Conservation (phyloP, 2,888 invertebrate species). For the Aphodius granarius region DNA sequence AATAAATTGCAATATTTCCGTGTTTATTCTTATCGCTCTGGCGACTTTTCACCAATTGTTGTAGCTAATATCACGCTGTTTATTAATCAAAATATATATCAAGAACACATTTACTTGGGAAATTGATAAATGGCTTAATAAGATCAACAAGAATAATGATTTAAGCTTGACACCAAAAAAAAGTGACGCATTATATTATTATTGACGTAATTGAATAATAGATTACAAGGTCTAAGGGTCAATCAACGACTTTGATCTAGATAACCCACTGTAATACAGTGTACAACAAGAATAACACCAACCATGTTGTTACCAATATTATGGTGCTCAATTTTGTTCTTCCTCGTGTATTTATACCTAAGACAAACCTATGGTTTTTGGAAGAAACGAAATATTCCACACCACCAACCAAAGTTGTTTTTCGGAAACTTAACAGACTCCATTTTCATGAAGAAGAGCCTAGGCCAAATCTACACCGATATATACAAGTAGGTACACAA, state of each 20-base stretch:
- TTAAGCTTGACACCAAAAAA: no score
- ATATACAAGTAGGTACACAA: conserved; percentile 42
- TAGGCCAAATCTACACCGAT: conserved; percentile 38
- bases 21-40: neutral
- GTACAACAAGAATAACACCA: neutral
- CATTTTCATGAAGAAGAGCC: conserved; percentile 36
- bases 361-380: conserved; percentile 28
- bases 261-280: neutral
- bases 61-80: neutral
- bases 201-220: no score
- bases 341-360: conserved; percentile 7
- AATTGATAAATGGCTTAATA: no score
- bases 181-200: no score
- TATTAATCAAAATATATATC: neutral
- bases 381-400: conserved; percentile 38
- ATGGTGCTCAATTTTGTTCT: neutral
- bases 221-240: no score
- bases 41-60: neutral
- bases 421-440: conserved; percentile 41
- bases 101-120: no score
- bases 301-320: neutral
- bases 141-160: no score
- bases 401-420: conserved; percentile 35
- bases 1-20: neutral
- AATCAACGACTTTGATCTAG: neutral